Conservation (phyloP, 2,113 vertebrate species). For the Ceyx melanurus region DNA sequence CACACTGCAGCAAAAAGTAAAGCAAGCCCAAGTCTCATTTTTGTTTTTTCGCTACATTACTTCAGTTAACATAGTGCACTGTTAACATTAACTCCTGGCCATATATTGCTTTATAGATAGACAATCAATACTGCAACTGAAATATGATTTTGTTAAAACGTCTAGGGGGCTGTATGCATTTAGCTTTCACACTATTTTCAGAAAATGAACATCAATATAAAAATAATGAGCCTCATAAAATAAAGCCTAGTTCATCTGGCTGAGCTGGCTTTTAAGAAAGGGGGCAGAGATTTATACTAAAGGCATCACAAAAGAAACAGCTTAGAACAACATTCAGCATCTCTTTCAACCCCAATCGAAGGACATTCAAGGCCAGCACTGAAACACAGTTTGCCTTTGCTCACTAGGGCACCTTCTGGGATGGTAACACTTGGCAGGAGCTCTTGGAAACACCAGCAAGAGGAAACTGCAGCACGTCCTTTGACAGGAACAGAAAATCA, state of each 20-base stretch:
- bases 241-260: slow-evolving; percentile 63
- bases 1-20: slow-evolving; percentile 44
- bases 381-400: neutral
- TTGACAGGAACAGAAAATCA: neutral
- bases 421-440: neutral
- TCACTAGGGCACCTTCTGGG: neutral
- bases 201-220: slow-evolving; percentile 76
- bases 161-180: slow-evolving; percentile 71
- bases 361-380: slow-evolving; percentile 40
- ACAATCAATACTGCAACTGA: slow-evolving; percentile 71
- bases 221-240: slow-evolving; percentile 76
- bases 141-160: slow-evolving; percentile 75
- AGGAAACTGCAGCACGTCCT: neutral
- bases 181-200: slow-evolving; percentile 73
- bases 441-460: neutral
- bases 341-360: slow-evolving; percentile 32
- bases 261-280: slow-evolving; percentile 72
- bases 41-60: slow-evolving; percentile 68
- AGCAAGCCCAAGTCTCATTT: slow-evolving; percentile 31
- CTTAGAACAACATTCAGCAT: slow-evolving; percentile 60
- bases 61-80: slow-evolving; percentile 70
- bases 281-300: slow-evolving; percentile 65
- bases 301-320: slow-evolving; percentile 59
- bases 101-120: slow-evolving; percentile 71
- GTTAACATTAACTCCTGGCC: slow-evolving; percentile 70